Conservation (phyloP, 2,888 invertebrate genomes). For the Tiphia femorata region DNA sequence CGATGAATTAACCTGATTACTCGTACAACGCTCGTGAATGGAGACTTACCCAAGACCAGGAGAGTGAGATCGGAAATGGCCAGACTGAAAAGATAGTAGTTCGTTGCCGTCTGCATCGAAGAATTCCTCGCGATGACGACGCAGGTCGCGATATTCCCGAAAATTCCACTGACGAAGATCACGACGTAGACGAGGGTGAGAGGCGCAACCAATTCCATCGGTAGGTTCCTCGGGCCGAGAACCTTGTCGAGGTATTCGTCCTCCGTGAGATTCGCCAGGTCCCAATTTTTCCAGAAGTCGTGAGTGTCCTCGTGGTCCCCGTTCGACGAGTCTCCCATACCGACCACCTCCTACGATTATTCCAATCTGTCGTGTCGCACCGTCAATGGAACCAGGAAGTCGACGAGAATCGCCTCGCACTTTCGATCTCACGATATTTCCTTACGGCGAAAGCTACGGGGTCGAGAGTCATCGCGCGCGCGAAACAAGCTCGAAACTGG, state of each 20-base stretch:
- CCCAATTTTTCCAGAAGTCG: conserved; percentile 51
- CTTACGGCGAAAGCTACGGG: too few species aligned
- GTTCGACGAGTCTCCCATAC: conserved; percentile 33
- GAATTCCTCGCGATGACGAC: conserved; percentile 85
- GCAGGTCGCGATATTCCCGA: conserved; percentile 88
- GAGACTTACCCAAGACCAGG: conserved; percentile 84
- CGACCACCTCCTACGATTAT: neutral
- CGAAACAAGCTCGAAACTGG: too few species aligned
- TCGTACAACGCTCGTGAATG: too few species aligned
- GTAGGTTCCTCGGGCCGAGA: conserved; percentile 68
- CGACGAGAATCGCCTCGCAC: too few species aligned
- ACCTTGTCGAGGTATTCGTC: conserved; percentile 61
- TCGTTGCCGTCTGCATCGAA: conserved; percentile 90
- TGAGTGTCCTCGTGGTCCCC: conserved; percentile 31
- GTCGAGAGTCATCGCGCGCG: too few species aligned
- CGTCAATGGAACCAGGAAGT: too few species aligned
- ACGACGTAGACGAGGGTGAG: conserved; percentile 79
- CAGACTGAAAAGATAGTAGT: conserved; percentile 91
- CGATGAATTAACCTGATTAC: too few species aligned
- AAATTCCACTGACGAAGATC: conserved; percentile 86
- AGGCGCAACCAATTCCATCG: conserved; percentile 65
- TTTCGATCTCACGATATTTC: too few species aligned
- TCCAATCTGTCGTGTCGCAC: too few species aligned
- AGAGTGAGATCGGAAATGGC: conserved; percentile 88
- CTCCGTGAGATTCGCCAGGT: conserved; percentile 59